Percentiles rank a stretch among this genome's conserved stretches.
Evolutionary conservation across 2,888 invertebrate species (phyloP).

Genomic region (Chelonus formosanus): DNA sequence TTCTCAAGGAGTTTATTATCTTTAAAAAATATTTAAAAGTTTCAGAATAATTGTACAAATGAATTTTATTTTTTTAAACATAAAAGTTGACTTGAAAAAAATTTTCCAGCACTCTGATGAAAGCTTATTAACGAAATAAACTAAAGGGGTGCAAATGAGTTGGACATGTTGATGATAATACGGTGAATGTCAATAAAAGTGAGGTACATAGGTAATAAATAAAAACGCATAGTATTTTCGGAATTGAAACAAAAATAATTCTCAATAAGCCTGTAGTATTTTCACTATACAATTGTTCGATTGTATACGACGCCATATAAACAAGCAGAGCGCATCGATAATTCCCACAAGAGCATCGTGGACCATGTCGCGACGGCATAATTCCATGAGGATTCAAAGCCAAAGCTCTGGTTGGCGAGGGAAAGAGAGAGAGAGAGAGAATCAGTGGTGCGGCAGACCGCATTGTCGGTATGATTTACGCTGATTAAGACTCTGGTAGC

Average conservation of each 20-base stretch:
- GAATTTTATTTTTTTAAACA: no score
- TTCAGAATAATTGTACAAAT: no score
- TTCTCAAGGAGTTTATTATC: no score
- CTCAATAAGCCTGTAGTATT: constrained; percentile 24
- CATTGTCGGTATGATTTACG: constrained; percentile 62
- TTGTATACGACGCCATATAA: constrained; percentile 37
- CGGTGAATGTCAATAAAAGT: no score
- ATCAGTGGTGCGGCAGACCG: constrained; percentile 39
- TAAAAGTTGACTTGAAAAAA: no score
- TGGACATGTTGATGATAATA: no score
- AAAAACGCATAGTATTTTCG: background rate
- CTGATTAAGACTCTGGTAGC: constrained; percentile 63
- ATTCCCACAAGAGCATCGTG: constrained; percentile 29
- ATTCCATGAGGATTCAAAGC: constrained; percentile 46
- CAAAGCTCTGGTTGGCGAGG: constrained; percentile 36
- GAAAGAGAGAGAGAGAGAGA: constrained; percentile 32
- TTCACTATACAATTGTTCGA: constrained; percentile 33
- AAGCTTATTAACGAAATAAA: no score
- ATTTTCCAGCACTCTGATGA: no score
- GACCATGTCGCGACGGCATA: constrained; percentile 37
- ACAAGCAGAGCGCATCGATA: constrained; percentile 36
- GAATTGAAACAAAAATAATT: constrained; percentile 12
- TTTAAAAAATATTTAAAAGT: no score
- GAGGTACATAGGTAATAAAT: background rate
- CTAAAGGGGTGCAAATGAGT: no score